Conservation (phyloP, 2,888 invertebrate species). For the Cheilosia variabilis region DNA sequence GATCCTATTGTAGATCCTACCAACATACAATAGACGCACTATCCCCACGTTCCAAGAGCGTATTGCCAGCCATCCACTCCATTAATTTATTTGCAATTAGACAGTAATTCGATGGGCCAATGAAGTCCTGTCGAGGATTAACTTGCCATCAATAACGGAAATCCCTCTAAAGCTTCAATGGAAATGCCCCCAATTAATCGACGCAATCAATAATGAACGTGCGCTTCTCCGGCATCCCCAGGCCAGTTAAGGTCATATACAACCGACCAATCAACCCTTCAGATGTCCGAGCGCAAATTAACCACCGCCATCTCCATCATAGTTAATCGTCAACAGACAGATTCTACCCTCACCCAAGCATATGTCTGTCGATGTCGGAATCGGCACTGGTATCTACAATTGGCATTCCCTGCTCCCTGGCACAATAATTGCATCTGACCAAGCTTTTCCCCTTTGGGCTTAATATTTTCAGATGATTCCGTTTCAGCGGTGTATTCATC, state of each 20-base stretch:
- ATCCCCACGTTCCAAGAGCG: too few species aligned
- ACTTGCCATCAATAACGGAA: conserved; percentile 13
- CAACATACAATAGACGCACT: too few species aligned
- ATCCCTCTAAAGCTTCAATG: neutral
- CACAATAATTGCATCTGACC: neutral
- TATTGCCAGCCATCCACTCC: too few species aligned
- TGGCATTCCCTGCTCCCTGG: neutral
- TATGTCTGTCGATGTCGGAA: neutral
- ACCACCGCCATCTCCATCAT: neutral
- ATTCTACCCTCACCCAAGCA: neutral
- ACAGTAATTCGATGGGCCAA: neutral
- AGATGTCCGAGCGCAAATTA: neutral
- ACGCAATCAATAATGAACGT: conserved; percentile 10
- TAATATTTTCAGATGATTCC: neutral
- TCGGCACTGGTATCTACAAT: neutral
- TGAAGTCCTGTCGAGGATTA: neutral
- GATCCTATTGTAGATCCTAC: too few species aligned
- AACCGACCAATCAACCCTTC: neutral
- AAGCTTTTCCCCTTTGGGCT: neutral
- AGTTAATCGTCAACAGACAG: neutral
- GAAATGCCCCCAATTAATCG: conserved; percentile 20
- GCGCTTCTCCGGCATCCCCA: neutral
- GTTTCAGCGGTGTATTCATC: neutral
- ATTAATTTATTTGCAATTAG: neutral
- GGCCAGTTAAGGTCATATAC: neutral